Evolutionary conservation across 1,140 invertebrate genomes (phyloP).

Genomic region (Sycophila sp.): DNA sequence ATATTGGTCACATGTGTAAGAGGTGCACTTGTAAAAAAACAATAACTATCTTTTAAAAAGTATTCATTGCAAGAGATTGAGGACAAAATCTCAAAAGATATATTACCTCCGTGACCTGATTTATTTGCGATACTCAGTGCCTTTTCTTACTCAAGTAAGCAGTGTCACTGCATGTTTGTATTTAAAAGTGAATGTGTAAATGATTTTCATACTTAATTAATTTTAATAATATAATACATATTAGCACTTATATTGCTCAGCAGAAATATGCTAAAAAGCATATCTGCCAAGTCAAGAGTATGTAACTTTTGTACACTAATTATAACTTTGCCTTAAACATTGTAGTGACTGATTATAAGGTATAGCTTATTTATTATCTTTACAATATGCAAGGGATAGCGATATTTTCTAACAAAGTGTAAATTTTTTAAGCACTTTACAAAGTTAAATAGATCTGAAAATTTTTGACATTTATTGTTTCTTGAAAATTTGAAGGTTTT

Average conservation of each 20-base stretch:
- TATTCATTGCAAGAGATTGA: constrained; percentile 32
- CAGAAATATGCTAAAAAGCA: constrained; percentile 1
- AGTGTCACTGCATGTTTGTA: constrained; percentile 20
- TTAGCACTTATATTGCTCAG: not conserved
- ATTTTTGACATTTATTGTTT: constrained; percentile 29
- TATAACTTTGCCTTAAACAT: constrained; percentile 16
- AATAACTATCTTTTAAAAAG: constrained; percentile 18
- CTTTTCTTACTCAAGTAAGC: constrained; percentile 32
- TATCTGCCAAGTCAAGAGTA: constrained; percentile 12
- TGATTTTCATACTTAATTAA: constrained; percentile 33
- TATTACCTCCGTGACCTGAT: constrained; percentile 42
- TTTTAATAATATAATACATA: not conserved
- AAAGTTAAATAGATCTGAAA: constrained; percentile 20
- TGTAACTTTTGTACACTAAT: constrained; percentile 2
- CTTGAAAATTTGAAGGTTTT: constrained; percentile 18
- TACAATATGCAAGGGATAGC: not conserved
- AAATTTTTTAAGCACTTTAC: constrained; percentile 17
- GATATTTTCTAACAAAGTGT: constrained; percentile 10
- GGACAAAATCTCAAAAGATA: constrained; percentile 19
- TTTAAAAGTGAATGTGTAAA: constrained; percentile 1
- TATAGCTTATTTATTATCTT: constrained; percentile 9
- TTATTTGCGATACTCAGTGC: constrained; percentile 41
- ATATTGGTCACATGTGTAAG: too few species aligned
- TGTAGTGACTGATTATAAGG: constrained; percentile 1
- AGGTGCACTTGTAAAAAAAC: constrained; percentile 21